Percentiles rank a stretch among this genome's conserved stretches.
phyloP scores from a whole-genome alignment of 1,140 invertebrate genomes.

The Parapsyche elsis region DNA sequence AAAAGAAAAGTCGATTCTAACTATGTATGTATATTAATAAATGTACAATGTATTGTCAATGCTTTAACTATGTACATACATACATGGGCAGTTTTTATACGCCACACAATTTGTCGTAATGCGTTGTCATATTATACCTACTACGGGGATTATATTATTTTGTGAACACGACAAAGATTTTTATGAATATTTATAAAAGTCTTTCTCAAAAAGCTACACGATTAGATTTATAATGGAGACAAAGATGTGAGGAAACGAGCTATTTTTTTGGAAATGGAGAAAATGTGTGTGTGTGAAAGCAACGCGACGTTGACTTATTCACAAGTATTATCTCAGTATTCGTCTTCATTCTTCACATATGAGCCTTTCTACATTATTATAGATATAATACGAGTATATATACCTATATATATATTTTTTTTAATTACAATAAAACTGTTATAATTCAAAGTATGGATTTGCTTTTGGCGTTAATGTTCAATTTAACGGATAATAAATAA shows the following conservation, averaged over 20 bases:
- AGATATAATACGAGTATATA: too few species aligned
- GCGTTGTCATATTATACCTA: too few species aligned
- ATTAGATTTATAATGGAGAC: conserved; percentile 22
- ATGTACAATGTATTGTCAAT: too few species aligned
- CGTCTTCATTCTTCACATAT: conserved; percentile 7
- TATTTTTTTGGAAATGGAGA: conserved; percentile 17
- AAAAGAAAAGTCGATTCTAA: too few species aligned
- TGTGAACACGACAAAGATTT: not conserved
- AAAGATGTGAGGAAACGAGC: not conserved
- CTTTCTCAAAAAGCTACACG: not conserved
- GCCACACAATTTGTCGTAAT: too few species aligned
- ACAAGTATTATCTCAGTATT: conserved; percentile 7
- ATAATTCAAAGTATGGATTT: not conserved
- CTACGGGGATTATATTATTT: too few species aligned
- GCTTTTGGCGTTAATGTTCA: not conserved
- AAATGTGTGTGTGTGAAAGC: conserved; percentile 14
- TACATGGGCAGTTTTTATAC: too few species aligned
- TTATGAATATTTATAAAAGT: not conserved
- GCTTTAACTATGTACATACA: too few species aligned
- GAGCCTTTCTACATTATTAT: conserved; percentile 14
- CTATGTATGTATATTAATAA: too few species aligned
- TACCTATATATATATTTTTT: not conserved
- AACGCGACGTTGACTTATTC: conserved; percentile 19
- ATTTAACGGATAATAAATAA: not conserved
- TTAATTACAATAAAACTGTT: too few species aligned